phyloP scores from a whole-genome alignment of 2,113 vertebrate species.

The Suncus etruscus region DNA sequence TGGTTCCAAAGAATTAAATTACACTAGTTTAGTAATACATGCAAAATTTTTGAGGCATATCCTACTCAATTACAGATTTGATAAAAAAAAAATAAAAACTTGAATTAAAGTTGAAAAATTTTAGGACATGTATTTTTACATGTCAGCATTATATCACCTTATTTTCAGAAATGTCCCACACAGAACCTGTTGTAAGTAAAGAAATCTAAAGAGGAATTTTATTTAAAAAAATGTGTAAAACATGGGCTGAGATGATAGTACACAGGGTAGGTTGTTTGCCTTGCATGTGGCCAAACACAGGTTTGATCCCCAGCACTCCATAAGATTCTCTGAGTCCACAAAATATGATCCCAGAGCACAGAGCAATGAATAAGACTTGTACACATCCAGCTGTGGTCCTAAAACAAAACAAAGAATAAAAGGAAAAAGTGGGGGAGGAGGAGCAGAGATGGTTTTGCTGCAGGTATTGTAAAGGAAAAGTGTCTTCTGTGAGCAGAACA shows the following conservation, averaged over 20 bases:
- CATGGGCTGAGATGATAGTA: too few relatives aligned
- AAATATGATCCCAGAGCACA: too few relatives aligned
- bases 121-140: too few relatives aligned
- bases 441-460: neutral
- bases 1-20: constrained; percentile 7
- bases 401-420: too few relatives aligned
- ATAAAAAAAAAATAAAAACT: constrained; percentile 35
- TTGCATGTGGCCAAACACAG: too few relatives aligned
- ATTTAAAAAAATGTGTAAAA: neutral
- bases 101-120: constrained; percentile 28
- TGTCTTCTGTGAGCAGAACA: neutral
- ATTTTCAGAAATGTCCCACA: neutral
- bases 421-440: neutral
- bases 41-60: neutral
- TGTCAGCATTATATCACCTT: neutral
- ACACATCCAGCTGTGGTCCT: too few relatives aligned
- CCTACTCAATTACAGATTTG: constrained; percentile 6
- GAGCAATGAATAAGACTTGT: too few relatives aligned
- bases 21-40: neutral
- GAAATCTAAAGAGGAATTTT: neutral
- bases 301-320: too few relatives aligned
- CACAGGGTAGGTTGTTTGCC: too few relatives aligned
- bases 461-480: neutral
- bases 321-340: too few relatives aligned
- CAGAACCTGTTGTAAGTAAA: neutral